phyloP scores from a whole-genome alignment of 2,888 invertebrate species.

The Cheiracanthium punctorium region DNA sequence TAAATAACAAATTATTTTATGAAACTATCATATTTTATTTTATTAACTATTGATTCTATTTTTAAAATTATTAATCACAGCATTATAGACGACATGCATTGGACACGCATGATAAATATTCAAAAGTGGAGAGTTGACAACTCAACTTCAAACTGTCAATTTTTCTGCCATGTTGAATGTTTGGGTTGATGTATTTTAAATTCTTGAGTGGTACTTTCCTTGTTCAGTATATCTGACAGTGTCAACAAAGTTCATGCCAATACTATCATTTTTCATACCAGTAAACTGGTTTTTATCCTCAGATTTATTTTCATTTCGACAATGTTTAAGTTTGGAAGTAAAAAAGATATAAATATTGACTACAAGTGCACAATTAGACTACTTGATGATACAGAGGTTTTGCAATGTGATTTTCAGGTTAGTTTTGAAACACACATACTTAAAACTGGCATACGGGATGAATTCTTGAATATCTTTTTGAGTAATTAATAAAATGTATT shows the following conservation, averaged over 20 bases:
- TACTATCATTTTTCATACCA: conserved; percentile 21
- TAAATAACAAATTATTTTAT: too few species aligned
- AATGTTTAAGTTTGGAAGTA: conserved; percentile 81
- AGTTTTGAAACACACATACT: too few species aligned
- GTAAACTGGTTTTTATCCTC: conserved; percentile 33
- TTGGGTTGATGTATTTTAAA: conserved; percentile 26
- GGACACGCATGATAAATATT: background rate
- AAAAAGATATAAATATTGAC: conserved; percentile 83
- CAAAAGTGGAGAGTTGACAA: conserved; percentile 19
- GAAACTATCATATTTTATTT: too few species aligned
- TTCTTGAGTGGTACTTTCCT: background rate
- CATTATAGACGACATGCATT: too few species aligned
- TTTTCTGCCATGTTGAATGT: conserved; percentile 63
- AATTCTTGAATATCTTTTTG: too few species aligned
- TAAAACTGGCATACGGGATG: too few species aligned
- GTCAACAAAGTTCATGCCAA: conserved; percentile 22
- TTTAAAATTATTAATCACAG: too few species aligned
- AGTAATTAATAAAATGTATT: too few species aligned
- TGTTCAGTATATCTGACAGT: background rate
- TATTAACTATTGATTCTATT: too few species aligned
- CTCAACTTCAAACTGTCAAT: conserved; percentile 60
- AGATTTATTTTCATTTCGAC: background rate
- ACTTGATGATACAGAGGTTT: conserved; percentile 91
- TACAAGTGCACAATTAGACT: conserved; percentile 92
- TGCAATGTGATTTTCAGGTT: conserved; percentile 95